Conservation (phyloP, 2,888 invertebrate genomes). For the Abrostola triplasia region DNA sequence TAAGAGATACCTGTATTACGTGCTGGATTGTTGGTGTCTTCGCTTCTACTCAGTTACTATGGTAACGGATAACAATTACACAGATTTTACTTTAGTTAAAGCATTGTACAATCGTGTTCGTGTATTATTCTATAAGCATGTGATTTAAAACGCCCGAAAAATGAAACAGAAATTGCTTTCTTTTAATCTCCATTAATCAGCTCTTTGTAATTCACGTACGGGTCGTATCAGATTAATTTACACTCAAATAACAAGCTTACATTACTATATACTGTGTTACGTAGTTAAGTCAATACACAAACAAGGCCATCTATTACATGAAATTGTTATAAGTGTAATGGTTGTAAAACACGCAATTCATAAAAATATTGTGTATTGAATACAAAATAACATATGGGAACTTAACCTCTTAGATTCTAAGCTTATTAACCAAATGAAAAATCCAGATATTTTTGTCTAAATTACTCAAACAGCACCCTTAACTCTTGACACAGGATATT, state of each 20-base stretch:
- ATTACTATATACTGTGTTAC: too few species aligned
- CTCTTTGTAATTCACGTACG: too few species aligned
- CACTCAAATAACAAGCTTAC: too few species aligned
- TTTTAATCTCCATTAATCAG: too few species aligned
- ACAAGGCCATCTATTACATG: not conserved
- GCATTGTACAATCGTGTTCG: not conserved
- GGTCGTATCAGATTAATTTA: too few species aligned
- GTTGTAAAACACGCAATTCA: not conserved
- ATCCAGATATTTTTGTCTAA: not conserved
- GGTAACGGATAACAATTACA: not conserved
- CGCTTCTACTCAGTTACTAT: too few species aligned
- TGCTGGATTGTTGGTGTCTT: too few species aligned
- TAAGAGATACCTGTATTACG: not conserved
- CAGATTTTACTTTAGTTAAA: not conserved
- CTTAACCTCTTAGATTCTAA: not conserved
- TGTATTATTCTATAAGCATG: too few species aligned
- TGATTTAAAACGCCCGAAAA: too few species aligned
- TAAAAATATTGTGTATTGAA: not conserved
- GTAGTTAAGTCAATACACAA: not conserved
- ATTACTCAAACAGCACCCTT: conserved; percentile 9
- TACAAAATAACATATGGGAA: not conserved
- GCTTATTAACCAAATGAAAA: conserved; percentile 1
- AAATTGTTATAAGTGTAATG: not conserved
- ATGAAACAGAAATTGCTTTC: too few species aligned
- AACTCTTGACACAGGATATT: too few species aligned